phyloP scores from a whole-genome alignment of 2,888 invertebrate genomes.

The Melanostoma mellinum region DNA sequence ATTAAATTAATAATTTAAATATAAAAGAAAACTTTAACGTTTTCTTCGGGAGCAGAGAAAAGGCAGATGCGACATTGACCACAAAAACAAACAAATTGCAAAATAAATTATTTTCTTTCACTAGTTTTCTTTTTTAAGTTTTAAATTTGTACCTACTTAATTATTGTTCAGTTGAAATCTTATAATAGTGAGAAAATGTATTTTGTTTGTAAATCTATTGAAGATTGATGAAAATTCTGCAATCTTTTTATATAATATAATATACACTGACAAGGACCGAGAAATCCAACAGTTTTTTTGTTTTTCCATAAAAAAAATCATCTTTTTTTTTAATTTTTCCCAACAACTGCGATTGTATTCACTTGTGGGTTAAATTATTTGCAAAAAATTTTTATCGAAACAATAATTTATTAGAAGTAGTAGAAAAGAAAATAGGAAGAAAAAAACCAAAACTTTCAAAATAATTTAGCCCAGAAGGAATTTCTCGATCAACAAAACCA shows the following conservation, averaged over 20 bases:
- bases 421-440: not conserved
- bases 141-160: slow-evolving; percentile 43
- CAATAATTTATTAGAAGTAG: too few species aligned
- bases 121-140: slow-evolving; percentile 37
- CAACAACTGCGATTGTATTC: slow-evolving; percentile 47
- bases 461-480: slow-evolving; percentile 78
- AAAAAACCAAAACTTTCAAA: slow-evolving; percentile 37
- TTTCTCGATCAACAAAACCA: slow-evolving; percentile 82
- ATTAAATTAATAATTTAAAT: not conserved
- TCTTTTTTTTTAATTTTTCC: slow-evolving; percentile 39
- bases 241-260: slow-evolving; percentile 41
- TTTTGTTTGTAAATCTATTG: slow-evolving; percentile 41
- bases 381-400: slow-evolving; percentile 35
- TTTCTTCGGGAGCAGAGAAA: slow-evolving; percentile 45
- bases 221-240: slow-evolving; percentile 23
- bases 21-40: slow-evolving; percentile 22
- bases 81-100: slow-evolving; percentile 63
- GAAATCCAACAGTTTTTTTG: slow-evolving; percentile 81
- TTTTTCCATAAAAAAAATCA: slow-evolving; percentile 7
- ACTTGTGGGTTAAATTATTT: slow-evolving; percentile 58
- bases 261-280: slow-evolving; percentile 81
- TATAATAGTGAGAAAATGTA: slow-evolving; percentile 50
- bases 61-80: slow-evolving; percentile 68
- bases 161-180: slow-evolving; percentile 20
- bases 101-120: slow-evolving; percentile 34